Percentiles rank a stretch among this genome's conserved stretches.
These are phyloP conservation scores for Aethes cnicana DNA, from an alignment of 2,888 invertebrate species.

Conservation along the genomic window DNA sequence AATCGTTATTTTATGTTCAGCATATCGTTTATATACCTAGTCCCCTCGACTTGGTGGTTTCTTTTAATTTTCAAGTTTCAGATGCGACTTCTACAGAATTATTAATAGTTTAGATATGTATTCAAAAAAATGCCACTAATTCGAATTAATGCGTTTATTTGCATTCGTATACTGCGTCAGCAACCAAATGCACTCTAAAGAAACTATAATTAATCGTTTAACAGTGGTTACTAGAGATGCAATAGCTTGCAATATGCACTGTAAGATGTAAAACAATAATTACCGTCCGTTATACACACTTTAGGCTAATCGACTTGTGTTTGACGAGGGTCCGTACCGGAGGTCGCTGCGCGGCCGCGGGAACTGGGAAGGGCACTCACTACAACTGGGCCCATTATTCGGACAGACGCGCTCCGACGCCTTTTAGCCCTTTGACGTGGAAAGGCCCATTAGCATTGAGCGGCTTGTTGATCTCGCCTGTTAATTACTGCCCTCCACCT, in stretches of 20 bases:
- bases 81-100: too few species aligned
- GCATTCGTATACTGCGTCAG: too few species aligned
- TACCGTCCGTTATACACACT: conserved; percentile 56
- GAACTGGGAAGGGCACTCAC: conserved; percentile 56
- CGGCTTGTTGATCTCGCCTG: conserved; percentile 76
- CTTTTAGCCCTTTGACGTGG: conserved; percentile 79
- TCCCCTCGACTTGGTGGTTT: too few species aligned
- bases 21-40: too few species aligned
- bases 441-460: conserved; percentile 77
- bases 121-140: too few species aligned
- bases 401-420: conserved; percentile 77
- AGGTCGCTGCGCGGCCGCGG: conserved; percentile 61
- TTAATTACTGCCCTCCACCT: conserved; percentile 75
- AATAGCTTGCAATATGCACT: background rate
- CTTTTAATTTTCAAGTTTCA: too few species aligned
- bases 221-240: too few species aligned
- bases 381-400: conserved; percentile 75
- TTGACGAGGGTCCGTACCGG: conserved; percentile 78
- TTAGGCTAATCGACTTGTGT: conserved; percentile 74
- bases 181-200: too few species aligned
- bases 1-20: too few species aligned
- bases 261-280: conserved; percentile 59
- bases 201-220: too few species aligned
- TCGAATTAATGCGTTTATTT: too few species aligned
- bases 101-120: too few species aligned